Conservation (phyloP, 92 coral and sea anemone genomes). For the Bergia sp. region DNA sequence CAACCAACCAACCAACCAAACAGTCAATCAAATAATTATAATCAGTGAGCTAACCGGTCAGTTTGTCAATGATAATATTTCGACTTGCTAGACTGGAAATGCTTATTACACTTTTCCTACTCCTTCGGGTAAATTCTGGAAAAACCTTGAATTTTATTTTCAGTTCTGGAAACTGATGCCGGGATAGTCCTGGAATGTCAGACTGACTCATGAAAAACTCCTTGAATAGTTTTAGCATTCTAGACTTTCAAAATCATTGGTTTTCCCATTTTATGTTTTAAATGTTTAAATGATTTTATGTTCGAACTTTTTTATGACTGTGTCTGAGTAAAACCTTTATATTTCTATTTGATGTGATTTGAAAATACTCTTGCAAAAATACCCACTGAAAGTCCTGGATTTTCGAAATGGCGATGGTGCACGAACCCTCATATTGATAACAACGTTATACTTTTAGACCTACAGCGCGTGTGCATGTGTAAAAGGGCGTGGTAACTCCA, state of each 20-base stretch:
- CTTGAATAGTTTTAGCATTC: no score
- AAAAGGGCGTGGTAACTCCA: slow-evolving; percentile 16
- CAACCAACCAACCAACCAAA: background rate
- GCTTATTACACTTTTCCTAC: background rate
- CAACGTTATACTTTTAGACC: background rate
- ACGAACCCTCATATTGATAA: background rate
- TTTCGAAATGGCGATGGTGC: background rate
- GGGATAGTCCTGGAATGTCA: no score
- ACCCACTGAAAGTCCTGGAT: background rate
- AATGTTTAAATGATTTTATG: background rate
- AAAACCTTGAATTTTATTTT: no score
- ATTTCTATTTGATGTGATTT: background rate
- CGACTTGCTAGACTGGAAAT: no score
- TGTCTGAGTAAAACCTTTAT: background rate
- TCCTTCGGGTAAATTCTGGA: no score
- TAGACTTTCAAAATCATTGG: no score
- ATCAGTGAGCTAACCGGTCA: background rate
- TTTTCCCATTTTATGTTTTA: no score
- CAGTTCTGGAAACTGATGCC: no score
- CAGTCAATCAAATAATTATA: background rate
- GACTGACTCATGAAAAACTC: no score
- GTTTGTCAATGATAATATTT: background rate
- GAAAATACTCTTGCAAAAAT: background rate
- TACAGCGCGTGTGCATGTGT: slow-evolving; percentile 27
- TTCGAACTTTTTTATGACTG: background rate